Evolutionary conservation across 2,797 vertebrate genomes (phyloP).

Genomic region (Poeciliopsis presidionis): DNA sequence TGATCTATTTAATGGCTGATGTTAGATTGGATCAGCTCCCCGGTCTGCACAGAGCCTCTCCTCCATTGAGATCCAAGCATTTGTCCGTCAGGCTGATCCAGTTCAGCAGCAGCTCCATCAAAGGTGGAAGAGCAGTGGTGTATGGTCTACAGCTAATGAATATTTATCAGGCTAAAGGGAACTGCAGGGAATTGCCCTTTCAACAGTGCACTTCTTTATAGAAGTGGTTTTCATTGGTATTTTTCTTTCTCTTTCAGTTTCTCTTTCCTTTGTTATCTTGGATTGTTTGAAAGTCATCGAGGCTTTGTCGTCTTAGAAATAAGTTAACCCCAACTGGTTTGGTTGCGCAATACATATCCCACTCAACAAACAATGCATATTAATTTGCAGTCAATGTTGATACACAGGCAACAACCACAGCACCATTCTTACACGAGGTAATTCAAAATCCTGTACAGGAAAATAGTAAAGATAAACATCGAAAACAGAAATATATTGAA

Average conservation of each 20-base stretch:
- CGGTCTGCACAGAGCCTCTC: not conserved
- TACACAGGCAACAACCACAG: not conserved
- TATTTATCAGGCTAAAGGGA: not conserved
- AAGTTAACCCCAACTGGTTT: not conserved
- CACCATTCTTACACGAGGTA: not conserved
- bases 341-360: not conserved
- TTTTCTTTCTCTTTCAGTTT: not conserved
- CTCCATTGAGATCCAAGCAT: conserved; percentile 7
- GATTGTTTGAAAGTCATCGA: not conserved
- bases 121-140: conserved; percentile 1
- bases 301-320: not conserved
- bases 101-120: not conserved
- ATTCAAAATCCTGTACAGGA: not conserved
- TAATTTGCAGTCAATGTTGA: not conserved
- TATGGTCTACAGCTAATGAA: not conserved
- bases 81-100: not conserved
- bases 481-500: not conserved
- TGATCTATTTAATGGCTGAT: conserved; percentile 24
- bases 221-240: not conserved
- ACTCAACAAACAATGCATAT: not conserved
- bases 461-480: not conserved
- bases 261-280: not conserved
- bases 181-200: not conserved
- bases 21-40: conserved; percentile 7
- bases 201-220: not conserved